Conservation (phyloP, 2,797 vertebrate genomes). For the Enteromius argenteus region DNA sequence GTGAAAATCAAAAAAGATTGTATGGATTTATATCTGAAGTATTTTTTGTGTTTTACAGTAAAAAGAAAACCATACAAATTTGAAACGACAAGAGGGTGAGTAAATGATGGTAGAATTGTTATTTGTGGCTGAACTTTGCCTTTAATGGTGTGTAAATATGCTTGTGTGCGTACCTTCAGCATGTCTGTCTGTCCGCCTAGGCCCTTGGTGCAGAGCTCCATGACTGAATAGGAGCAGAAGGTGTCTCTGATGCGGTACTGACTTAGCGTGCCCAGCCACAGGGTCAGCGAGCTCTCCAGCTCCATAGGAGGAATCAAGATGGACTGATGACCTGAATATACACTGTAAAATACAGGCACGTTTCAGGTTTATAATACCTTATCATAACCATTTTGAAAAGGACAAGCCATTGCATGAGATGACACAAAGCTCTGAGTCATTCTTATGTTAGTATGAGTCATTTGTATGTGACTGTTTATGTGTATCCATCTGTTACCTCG, state of each 20-base stretch:
- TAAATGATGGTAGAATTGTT: not conserved
- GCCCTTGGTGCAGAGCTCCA: conserved; percentile 98
- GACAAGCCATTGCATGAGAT: not conserved
- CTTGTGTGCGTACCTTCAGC: conserved; percentile 82
- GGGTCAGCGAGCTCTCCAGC: conserved; percentile 92
- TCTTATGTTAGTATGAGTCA: conserved; percentile 5
- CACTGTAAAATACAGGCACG: conserved; percentile 75
- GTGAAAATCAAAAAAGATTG: not conserved
- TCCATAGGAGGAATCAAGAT: conserved; percentile 97
- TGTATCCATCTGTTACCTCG: conserved; percentile 81
- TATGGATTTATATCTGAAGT: not conserved
- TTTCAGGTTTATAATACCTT: not conserved
- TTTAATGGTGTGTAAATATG: not conserved
- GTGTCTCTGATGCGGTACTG: conserved; percentile 98
- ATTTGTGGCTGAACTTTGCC: not conserved
- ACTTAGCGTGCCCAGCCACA: conserved; percentile 96
- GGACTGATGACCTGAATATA: conserved; percentile 98
- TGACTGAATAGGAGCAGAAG: conserved; percentile 99
- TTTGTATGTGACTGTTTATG: not conserved
- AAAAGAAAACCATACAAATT: not conserved
- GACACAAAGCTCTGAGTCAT: conserved; percentile 4
- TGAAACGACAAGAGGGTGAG: not conserved
- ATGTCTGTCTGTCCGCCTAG: conserved; percentile 94
- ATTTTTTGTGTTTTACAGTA: not conserved
- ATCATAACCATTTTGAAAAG: not conserved